Percentiles rank a stretch among this genome's conserved stretches.
These are phyloP conservation scores for Rhabdomys dilectus DNA, from an alignment of 2,113 vertebrate species.

Conservation along the genomic window DNA sequence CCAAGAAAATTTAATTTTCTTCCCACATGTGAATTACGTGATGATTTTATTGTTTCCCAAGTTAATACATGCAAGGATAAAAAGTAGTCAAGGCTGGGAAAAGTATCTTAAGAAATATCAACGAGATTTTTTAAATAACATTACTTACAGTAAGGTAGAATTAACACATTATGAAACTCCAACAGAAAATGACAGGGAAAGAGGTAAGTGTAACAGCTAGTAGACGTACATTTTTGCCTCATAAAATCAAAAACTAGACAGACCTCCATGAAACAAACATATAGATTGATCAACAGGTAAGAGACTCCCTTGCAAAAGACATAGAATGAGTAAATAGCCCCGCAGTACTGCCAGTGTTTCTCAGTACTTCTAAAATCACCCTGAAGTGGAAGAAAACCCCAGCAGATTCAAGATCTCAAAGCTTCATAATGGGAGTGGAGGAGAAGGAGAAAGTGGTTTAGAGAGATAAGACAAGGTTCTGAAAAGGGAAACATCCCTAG, in stretches of 20 bases:
- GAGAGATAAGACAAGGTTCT: background rate
- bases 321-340: background rate
- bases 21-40: conserved; percentile 8
- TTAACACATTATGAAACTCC: background rate
- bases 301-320: background rate
- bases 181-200: background rate
- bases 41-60: background rate
- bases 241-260: background rate
- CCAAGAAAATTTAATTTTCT: conserved; percentile 11
- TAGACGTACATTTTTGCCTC: background rate
- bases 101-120: background rate
- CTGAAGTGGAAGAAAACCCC: background rate
- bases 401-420: background rate
- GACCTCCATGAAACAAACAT: background rate
- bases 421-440: background rate
- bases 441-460: background rate
- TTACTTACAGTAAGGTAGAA: background rate
- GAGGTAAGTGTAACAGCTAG: background rate
- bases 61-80: background rate
- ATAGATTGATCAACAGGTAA: background rate
- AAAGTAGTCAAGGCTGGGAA: background rate
- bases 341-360: background rate
- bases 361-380: background rate
- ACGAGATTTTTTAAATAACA: background rate
- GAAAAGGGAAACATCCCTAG: background rate